Evolutionary conservation across 1,140 invertebrate species (phyloP).

Genomic region (Charaxes varanes): DNA sequence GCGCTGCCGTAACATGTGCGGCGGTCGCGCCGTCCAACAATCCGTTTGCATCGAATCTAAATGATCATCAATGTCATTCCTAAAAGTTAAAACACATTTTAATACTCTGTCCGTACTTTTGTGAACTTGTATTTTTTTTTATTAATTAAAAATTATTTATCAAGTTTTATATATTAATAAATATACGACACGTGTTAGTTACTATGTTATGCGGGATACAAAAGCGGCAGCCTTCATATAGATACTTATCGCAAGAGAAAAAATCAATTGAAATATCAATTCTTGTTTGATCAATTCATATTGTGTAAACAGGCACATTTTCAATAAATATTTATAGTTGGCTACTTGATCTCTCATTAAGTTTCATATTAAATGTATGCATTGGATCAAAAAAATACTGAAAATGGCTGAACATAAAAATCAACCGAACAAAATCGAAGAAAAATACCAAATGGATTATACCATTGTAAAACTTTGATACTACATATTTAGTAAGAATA

Average conservation of each 20-base stretch:
- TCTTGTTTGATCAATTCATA: too few species aligned
- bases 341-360: too few species aligned
- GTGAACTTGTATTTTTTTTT: too few species aligned
- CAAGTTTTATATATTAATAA: background rate
- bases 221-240: slow-evolving; percentile 24
- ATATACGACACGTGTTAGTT: background rate
- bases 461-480: too few species aligned
- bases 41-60: slow-evolving; percentile 84
- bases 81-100: slow-evolving; percentile 52
- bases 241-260: slow-evolving; percentile 33
- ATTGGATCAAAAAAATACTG: too few species aligned
- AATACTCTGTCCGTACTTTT: too few species aligned
- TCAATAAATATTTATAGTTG: slow-evolving; percentile 52
- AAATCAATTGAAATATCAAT: background rate
- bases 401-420: too few species aligned
- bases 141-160: background rate
- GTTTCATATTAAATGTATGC: too few species aligned
- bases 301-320: slow-evolving; percentile 4
- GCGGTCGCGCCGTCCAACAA: slow-evolving; percentile 79
- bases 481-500: too few species aligned
- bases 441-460: too few species aligned
- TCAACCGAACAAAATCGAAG: too few species aligned
- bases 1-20: slow-evolving; percentile 38
- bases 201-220: background rate
- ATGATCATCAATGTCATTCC: slow-evolving; percentile 84